These are phyloP conservation scores for Antheraea assamensis DNA, from an alignment of 2,888 invertebrate genomes.

Conservation along the genomic window DNA sequence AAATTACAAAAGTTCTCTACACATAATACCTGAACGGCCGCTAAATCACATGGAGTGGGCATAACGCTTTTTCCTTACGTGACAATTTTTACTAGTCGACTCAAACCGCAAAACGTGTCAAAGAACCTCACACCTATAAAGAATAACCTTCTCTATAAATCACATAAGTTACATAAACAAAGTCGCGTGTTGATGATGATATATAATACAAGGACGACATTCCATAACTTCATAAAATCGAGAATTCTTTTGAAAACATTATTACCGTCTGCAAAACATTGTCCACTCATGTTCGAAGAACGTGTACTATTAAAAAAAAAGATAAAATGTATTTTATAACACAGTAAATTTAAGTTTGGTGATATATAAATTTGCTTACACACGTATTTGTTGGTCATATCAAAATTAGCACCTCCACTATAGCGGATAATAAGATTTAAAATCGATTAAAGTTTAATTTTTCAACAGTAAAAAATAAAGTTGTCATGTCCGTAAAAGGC, in stretches of 20 bases:
- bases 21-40: too few relatives aligned
- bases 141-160: too few relatives aligned
- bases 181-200: too few relatives aligned
- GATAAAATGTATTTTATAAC: slow-evolving; percentile 66
- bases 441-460: slow-evolving; percentile 26
- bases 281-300: slow-evolving; percentile 32
- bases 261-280: slow-evolving; percentile 16
- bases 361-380: slow-evolving; percentile 60
- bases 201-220: background rate
- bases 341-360: slow-evolving; percentile 71
- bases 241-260: background rate
- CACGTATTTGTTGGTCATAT: background rate
- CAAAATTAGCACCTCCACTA: slow-evolving; percentile 23
- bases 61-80: too few relatives aligned
- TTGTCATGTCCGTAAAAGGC: slow-evolving; percentile 59
- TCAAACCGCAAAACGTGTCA: too few relatives aligned
- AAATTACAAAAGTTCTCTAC: too few relatives aligned
- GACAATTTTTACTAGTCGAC: too few relatives aligned
- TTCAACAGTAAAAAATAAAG: slow-evolving; percentile 28
- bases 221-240: background rate
- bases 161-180: too few relatives aligned
- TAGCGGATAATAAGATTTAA: slow-evolving; percentile 28
- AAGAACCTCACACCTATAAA: too few relatives aligned
- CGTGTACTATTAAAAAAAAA: slow-evolving; percentile 37
- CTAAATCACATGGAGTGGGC: too few relatives aligned